Conservation (phyloP, 2,113 vertebrate genomes). For the Sialia sialis region DNA sequence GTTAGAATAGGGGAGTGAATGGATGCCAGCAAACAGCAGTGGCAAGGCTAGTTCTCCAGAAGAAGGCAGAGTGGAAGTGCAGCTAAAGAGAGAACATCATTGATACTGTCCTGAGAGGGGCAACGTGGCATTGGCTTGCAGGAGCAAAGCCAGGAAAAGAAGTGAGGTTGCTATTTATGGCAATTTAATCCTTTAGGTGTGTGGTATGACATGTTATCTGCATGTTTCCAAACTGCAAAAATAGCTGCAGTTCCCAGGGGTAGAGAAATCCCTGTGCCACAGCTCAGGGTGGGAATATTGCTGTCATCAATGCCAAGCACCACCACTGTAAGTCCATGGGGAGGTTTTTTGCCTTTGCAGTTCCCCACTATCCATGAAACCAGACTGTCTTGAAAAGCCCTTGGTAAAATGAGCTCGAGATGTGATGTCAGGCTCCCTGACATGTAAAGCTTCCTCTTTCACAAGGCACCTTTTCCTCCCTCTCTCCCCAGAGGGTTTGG, state of each 20-base stretch:
- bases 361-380: neutral
- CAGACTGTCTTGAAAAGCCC: neutral
- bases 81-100: neutral
- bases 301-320: neutral
- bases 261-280: neutral
- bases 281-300: neutral
- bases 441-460: neutral
- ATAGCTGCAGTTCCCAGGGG: neutral
- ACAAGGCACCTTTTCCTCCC: neutral
- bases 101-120: neutral
- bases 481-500: neutral
- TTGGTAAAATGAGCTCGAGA: neutral
- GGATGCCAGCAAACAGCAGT: neutral
- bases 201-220: neutral
- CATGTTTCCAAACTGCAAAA: neutral
- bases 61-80: neutral
- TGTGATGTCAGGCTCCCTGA: fast-evolving
- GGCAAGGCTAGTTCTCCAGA: neutral
- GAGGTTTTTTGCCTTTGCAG: neutral
- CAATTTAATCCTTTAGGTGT: neutral
- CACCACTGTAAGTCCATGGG: neutral
- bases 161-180: neutral
- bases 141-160: neutral
- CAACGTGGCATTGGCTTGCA: neutral
- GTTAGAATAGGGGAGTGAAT: neutral